phyloP scores from a whole-genome alignment of 2,797 vertebrate genomes.

The Forpus xanthops region DNA sequence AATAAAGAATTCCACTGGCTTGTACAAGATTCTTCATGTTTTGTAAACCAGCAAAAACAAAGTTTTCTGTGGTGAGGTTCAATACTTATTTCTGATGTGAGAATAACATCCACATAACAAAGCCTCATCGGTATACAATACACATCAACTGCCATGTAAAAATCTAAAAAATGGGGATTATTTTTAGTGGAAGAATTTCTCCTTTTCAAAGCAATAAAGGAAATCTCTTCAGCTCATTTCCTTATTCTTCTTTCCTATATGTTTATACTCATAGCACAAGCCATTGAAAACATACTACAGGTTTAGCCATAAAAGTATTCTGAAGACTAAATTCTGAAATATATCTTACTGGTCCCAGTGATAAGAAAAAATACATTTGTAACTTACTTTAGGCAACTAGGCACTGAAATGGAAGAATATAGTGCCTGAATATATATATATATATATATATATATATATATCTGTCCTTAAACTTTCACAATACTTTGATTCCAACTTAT shows the following conservation, averaged over 20 bases:
- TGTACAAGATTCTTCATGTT: slow-evolving; percentile 69
- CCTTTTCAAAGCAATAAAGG: background rate
- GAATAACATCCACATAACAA: slow-evolving; percentile 41
- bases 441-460: background rate
- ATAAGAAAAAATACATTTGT: background rate
- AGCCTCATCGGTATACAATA: background rate
- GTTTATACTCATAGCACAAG: slow-evolving; percentile 1
- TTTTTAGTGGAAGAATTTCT: slow-evolving; percentile 26
- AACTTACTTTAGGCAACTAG: background rate
- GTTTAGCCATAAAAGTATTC: slow-evolving; percentile 11
- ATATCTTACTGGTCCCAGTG: slow-evolving; percentile 60
- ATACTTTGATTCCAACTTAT: slow-evolving; percentile 12
- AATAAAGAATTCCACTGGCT: slow-evolving; percentile 76
- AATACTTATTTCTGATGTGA: slow-evolving; percentile 61
- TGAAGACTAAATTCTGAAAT: slow-evolving; percentile 28
- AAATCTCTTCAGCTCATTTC: slow-evolving; percentile 14
- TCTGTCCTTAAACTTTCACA: background rate
- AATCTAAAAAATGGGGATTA: background rate
- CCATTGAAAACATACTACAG: slow-evolving; percentile 19
- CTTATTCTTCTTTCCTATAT: background rate
- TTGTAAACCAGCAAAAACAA: slow-evolving; percentile 74
- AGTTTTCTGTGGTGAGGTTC: slow-evolving; percentile 63
- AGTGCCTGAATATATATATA: background rate
- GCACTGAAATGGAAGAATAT: background rate
- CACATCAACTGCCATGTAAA: slow-evolving; percentile 17